Conservation (phyloP, 1,140 invertebrate species). For the Polyergus mexicanus region DNA sequence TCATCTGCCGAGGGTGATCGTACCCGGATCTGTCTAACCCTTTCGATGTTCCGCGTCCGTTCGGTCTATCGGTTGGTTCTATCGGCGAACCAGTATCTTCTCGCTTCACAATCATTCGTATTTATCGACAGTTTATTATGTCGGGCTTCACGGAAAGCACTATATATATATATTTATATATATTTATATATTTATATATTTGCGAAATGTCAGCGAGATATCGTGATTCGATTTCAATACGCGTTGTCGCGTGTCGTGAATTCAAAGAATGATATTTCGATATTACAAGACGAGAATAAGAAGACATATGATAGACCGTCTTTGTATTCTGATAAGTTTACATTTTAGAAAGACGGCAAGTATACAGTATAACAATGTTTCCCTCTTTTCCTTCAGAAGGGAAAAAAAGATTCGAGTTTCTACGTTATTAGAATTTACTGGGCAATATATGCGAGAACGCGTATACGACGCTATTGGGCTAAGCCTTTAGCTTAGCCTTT, state of each 20-base stretch:
- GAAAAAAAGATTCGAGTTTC: neutral
- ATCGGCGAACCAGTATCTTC: neutral
- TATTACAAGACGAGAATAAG: conserved; percentile 14
- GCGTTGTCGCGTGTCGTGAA: conserved; percentile 14
- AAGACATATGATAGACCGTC: neutral
- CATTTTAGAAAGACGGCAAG: neutral
- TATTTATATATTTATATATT: conserved; percentile 5
- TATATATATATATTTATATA: neutral
- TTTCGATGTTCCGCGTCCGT: conserved; percentile 29
- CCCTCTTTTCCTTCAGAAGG: neutral
- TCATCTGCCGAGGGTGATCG: conserved; percentile 77
- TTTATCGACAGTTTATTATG: conserved; percentile 55
- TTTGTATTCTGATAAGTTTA: neutral
- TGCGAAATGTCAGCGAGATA: conserved; percentile 9
- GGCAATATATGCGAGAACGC: conserved; percentile 3
- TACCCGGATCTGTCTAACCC: conserved; percentile 28
- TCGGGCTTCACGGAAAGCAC: neutral
- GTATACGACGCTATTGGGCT: conserved; percentile 12
- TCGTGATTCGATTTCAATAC: conserved; percentile 47
- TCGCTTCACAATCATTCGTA: conserved; percentile 30
- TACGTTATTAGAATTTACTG: conserved; percentile 39
- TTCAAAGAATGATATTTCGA: conserved; percentile 17
- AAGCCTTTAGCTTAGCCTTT: conserved; percentile 28
- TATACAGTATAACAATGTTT: neutral
- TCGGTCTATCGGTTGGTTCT: neutral